A percentile compares a stretch with the other conserved stretches of the same genome.
Conservation (phyloP, 2,797 vertebrate species). For the Lutjanus campechanus region DNA sequence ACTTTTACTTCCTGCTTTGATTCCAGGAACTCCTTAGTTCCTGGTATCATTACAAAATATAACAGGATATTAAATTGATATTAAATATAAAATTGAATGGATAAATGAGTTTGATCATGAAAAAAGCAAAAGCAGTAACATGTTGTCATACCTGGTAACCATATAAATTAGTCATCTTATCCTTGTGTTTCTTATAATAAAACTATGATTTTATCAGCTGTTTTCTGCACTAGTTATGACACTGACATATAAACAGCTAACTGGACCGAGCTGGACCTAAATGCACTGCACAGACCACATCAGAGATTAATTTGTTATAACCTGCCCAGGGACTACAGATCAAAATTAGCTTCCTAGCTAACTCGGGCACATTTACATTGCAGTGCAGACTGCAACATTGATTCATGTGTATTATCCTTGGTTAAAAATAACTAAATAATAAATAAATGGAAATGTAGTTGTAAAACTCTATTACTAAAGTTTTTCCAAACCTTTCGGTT, state of each 20-base stretch:
- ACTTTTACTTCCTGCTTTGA: conserved; percentile 12
- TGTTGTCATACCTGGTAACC: not conserved
- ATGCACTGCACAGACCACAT: not conserved
- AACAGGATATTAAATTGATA: not conserved
- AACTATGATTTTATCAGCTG: not conserved
- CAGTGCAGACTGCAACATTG: too few species aligned
- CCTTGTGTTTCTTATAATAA: not conserved
- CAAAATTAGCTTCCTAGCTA: too few species aligned
- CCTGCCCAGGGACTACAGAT: too few species aligned
- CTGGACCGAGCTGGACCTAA: not conserved
- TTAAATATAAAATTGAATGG: too few species aligned
- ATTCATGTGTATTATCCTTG: too few species aligned
- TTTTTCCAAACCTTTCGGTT: not conserved
- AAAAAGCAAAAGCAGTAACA: not conserved
- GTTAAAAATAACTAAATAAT: too few species aligned
- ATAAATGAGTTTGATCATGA: not conserved
- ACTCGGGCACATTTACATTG: too few species aligned
- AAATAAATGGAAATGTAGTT: too few species aligned
- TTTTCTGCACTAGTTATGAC: not conserved
- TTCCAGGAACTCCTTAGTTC: not conserved
- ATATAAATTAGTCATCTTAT: too few species aligned
- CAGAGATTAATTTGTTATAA: too few species aligned
- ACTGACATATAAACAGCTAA: not conserved
- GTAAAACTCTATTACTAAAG: not conserved
- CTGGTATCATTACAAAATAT: not conserved